Evolutionary conservation across 2,113 vertebrate species (phyloP).

Genomic region (Sigmodon hispidus): DNA sequence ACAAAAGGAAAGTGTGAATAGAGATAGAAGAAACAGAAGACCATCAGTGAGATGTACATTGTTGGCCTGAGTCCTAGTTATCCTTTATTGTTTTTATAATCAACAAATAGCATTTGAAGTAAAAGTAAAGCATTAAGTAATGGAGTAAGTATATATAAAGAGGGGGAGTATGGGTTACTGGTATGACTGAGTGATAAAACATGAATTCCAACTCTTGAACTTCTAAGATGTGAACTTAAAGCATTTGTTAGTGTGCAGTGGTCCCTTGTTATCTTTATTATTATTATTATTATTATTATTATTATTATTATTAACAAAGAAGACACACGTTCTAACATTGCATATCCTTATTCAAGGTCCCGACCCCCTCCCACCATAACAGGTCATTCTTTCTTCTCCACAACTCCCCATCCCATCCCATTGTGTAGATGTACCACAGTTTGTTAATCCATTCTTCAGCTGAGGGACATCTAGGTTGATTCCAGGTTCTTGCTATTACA

Average conservation of each 20-base stretch:
- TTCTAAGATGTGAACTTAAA: not conserved
- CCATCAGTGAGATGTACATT: not conserved
- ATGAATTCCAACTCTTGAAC: not conserved
- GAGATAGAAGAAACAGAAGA: not conserved
- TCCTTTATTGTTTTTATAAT: not conserved
- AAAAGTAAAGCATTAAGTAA: not conserved
- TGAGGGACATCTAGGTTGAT: no score
- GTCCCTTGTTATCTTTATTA: not conserved
- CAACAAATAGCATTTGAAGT: not conserved
- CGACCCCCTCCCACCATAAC: no score
- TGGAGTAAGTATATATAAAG: not conserved
- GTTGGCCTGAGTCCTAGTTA: not conserved
- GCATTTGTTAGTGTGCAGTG: not conserved
- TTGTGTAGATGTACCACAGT: no score
- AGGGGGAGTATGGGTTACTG: not conserved
- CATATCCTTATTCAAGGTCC: no score
- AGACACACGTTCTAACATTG: no score
- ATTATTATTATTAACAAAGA: no score
- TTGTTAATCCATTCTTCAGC: no score
- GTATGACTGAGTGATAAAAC: not conserved
- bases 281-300: no score
- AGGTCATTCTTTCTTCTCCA: no score
- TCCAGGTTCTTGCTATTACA: no score
- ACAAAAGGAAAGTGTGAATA: not conserved
- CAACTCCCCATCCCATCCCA: no score